Percentiles rank a stretch among this genome's conserved stretches.
Conservation (phyloP, 2,797 vertebrate species). For the Lerista edwardsae region DNA sequence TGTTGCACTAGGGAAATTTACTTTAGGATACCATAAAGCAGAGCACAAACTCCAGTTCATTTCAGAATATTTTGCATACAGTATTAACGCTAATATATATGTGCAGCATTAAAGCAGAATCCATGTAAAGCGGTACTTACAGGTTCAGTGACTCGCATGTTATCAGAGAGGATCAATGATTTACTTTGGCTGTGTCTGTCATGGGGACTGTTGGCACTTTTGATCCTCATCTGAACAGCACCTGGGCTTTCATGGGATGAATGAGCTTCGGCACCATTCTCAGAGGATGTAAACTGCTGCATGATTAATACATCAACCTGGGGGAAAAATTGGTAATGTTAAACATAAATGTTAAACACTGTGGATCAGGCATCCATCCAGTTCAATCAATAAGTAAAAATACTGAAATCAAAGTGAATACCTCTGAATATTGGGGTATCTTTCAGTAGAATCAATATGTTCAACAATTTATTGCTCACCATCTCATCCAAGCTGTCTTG, state of each 20-base stretch:
- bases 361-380: neutral
- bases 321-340: conserved; percentile 60
- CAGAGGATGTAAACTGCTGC: conserved; percentile 72
- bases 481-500: conserved; percentile 55
- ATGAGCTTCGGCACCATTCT: conserved; percentile 70
- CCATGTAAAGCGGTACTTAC: conserved; percentile 75
- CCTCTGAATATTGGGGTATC: conserved; percentile 54
- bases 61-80: neutral
- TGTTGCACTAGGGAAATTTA: neutral
- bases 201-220: conserved; percentile 78
- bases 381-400: conserved; percentile 28
- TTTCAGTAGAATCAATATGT: conserved; percentile 46
- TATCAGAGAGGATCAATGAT: conserved; percentile 90
- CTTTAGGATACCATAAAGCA: neutral
- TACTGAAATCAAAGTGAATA: conserved; percentile 10
- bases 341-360: conserved; percentile 7
- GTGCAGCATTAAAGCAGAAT: neutral
- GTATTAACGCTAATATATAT: neutral
- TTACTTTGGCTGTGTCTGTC: conserved; percentile 92
- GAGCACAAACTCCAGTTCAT: neutral
- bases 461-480: conserved; percentile 60
- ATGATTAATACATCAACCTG: conserved; percentile 71
- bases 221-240: conserved; percentile 87
- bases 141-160: conserved; percentile 78
- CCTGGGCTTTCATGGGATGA: conserved; percentile 72